Conservation (phyloP, 2,797 vertebrate genomes). For the Pseudochaenichthys georgianus region DNA sequence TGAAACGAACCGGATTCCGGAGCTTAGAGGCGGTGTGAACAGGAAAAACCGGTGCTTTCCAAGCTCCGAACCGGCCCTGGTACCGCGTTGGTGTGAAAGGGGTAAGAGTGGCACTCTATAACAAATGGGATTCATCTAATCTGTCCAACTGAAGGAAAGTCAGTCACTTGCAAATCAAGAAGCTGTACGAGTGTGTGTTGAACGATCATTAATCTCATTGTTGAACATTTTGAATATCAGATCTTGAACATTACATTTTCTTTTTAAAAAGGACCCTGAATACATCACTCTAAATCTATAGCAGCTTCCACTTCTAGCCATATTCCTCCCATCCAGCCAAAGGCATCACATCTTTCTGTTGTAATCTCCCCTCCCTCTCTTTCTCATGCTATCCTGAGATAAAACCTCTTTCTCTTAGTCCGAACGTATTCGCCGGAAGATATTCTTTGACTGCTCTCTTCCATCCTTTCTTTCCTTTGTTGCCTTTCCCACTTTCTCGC, state of each 20-base stretch:
- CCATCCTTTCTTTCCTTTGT: conserved; percentile 9
- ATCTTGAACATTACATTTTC: background rate
- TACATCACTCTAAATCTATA: background rate
- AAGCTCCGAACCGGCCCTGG: too few species aligned
- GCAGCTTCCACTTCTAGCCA: too few species aligned
- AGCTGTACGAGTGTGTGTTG: too few species aligned
- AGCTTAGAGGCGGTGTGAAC: too few species aligned
- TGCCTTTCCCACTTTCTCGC: conserved; percentile 7
- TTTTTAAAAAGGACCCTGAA: background rate
- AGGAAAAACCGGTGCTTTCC: too few species aligned
- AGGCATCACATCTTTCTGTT: conserved; percentile 23
- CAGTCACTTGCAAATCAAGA: too few species aligned
- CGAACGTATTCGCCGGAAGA: conserved; percentile 23
- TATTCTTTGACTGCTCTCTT: background rate
- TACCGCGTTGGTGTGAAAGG: too few species aligned
- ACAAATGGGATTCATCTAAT: background rate
- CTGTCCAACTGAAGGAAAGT: too few species aligned
- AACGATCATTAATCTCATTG: too few species aligned
- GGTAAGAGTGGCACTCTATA: too few species aligned
- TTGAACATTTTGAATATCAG: background rate
- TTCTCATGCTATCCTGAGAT: conserved; percentile 15
- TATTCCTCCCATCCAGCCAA: too few species aligned
- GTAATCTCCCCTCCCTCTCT: conserved; percentile 1
- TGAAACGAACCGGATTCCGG: too few species aligned
- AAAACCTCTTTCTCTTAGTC: conserved; percentile 23